Conservation (phyloP, 2,888 invertebrate genomes). For the Labia minor region DNA sequence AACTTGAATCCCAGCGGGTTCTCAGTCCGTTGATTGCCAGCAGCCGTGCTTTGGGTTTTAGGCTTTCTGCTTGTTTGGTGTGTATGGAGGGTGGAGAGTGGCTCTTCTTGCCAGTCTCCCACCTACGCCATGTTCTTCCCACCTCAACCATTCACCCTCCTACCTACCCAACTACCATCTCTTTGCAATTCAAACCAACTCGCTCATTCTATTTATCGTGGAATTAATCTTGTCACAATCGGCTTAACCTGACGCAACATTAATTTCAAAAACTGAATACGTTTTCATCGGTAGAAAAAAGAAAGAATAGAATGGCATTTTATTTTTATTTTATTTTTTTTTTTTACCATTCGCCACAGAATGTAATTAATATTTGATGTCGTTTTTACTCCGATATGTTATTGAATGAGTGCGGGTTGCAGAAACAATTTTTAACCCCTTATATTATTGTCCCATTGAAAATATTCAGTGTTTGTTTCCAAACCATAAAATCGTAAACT, state of each 20-base stretch:
- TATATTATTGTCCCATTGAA: too few relatives aligned
- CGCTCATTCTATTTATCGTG: not conserved
- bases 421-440: too few relatives aligned
- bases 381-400: too few relatives aligned
- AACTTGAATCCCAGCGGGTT: not conserved
- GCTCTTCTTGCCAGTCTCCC: not conserved
- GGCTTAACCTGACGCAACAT: conserved; percentile 3
- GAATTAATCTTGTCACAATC: conserved; percentile 8
- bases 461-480: too few relatives aligned
- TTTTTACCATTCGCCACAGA: too few relatives aligned
- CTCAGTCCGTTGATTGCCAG: not conserved
- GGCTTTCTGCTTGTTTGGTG: not conserved
- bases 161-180: not conserved
- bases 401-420: too few relatives aligned
- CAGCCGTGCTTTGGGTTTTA: not conserved
- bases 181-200: not conserved
- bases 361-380: too few relatives aligned
- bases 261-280: not conserved
- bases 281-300: too few relatives aligned
- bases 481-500: too few relatives aligned
- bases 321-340: too few relatives aligned
- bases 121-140: not conserved
- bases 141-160: not conserved
- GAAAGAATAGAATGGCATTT: too few relatives aligned
- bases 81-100: not conserved